phyloP scores from a whole-genome alignment of 2,797 vertebrate species.

The Carcharodon carcharias region DNA sequence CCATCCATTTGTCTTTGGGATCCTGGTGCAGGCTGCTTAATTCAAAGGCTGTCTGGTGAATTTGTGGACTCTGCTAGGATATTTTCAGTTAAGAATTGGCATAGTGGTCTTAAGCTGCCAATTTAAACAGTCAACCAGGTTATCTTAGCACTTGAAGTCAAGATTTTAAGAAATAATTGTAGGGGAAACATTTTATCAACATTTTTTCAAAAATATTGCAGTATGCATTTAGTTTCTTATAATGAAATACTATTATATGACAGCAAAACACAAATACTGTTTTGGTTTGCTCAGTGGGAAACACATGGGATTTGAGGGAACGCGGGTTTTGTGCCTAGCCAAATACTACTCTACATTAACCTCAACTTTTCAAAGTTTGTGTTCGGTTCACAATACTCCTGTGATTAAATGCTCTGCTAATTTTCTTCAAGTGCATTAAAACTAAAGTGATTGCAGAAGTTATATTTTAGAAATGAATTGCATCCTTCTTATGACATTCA shows the following conservation, averaged over 20 bases:
- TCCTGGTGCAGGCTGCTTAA: neutral
- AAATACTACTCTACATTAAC: neutral
- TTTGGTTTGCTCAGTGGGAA: neutral
- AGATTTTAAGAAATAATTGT: too few species aligned
- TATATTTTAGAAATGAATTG: too few species aligned
- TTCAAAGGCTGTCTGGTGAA: neutral
- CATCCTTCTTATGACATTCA: too few species aligned
- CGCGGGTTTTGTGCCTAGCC: neutral
- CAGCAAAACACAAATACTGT: neutral
- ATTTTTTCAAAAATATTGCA: neutral
- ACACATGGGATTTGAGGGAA: neutral
- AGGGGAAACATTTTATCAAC: too few species aligned
- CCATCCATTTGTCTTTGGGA: neutral
- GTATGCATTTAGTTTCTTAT: too few species aligned
- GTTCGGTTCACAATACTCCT: neutral
- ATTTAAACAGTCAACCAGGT: neutral
- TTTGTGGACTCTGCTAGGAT: neutral
- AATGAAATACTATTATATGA: too few species aligned
- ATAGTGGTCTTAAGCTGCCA: neutral
- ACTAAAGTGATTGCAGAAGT: too few species aligned
- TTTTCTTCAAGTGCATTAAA: too few species aligned
- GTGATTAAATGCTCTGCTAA: too few species aligned
- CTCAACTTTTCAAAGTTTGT: neutral
- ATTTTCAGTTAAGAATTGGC: neutral
- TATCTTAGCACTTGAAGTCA: neutral